A percentile compares a stretch with the other conserved stretches of the same genome.
Evolutionary conservation across 2,113 vertebrate species (phyloP).

Genomic region (Panurus biarmicus): DNA sequence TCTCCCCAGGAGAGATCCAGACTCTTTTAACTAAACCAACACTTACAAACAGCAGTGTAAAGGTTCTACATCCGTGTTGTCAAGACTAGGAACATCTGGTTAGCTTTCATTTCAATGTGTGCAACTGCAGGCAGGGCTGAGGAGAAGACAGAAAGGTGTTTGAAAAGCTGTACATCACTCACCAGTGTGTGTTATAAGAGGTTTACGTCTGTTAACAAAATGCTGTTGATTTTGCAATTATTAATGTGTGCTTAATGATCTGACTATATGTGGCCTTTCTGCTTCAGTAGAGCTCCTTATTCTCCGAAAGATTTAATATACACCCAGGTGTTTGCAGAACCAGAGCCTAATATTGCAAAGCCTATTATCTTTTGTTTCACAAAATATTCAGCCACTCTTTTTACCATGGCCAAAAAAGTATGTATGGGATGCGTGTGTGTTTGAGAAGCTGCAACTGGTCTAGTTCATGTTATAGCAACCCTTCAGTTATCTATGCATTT

Average conservation of each 20-base stretch:
- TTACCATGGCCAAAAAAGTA: slow-evolving; percentile 83
- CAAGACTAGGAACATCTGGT: neutral
- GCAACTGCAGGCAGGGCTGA: neutral
- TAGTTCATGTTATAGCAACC: slow-evolving; percentile 50
- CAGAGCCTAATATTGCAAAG: slow-evolving; percentile 39
- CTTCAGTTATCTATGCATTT: slow-evolving; percentile 94
- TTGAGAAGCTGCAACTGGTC: slow-evolving; percentile 57
- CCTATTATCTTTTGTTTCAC: slow-evolving; percentile 24
- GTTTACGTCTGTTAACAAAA: slow-evolving; percentile 44
- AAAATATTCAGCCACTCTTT: slow-evolving; percentile 61
- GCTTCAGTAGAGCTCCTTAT: neutral
- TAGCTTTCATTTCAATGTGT: slow-evolving; percentile 19
- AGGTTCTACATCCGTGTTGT: neutral
- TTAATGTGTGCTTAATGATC: neutral
- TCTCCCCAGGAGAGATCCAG: neutral
- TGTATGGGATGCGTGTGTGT: slow-evolving; percentile 45
- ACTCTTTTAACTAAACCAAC: neutral
- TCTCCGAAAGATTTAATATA: neutral
- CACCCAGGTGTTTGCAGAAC: neutral
- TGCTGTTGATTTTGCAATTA: neutral
- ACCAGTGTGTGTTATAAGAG: slow-evolving; percentile 44
- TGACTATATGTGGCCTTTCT: neutral
- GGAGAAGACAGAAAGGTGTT: neutral
- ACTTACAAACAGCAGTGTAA: neutral
- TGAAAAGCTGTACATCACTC: slow-evolving; percentile 21